Evolutionary conservation across 2,113 vertebrate genomes (phyloP).

Genomic region (Rhagologus leucostigma): DNA sequence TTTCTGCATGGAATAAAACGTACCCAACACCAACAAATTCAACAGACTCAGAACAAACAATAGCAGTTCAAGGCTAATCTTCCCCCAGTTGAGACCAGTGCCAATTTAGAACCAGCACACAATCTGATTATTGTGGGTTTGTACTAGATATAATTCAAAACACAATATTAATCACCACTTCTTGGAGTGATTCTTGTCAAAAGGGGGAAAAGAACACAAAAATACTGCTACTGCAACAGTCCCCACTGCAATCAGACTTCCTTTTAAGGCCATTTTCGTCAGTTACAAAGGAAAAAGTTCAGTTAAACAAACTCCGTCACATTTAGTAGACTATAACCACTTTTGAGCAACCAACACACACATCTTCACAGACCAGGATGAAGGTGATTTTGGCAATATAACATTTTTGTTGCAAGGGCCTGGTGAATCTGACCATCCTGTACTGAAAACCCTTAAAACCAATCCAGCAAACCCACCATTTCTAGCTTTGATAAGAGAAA

Average conservation of each 20-base stretch:
- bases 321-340: not conserved
- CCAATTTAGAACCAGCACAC: not conserved
- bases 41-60: slow-evolving; percentile 31
- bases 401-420: not conserved
- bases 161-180: not conserved
- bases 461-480: not conserved
- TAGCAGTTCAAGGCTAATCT: not conserved
- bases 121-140: not conserved
- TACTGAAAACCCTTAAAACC: not conserved
- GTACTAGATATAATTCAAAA: not conserved
- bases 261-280: not conserved
- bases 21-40: not conserved
- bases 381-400: not conserved
- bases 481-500: not conserved
- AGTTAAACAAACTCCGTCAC: not conserved
- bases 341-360: not conserved
- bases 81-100: not conserved
- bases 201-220: not conserved
- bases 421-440: not conserved
- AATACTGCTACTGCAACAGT: not conserved
- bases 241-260: not conserved
- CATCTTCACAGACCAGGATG: fast-evolving
- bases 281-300: not conserved
- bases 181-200: not conserved
- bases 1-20: slow-evolving; percentile 13